Evolutionary conservation across 2,113 vertebrate genomes (phyloP), one percentile per base, ranked within the genome.

Genomic region (Phainopepla nitens): DNA sequence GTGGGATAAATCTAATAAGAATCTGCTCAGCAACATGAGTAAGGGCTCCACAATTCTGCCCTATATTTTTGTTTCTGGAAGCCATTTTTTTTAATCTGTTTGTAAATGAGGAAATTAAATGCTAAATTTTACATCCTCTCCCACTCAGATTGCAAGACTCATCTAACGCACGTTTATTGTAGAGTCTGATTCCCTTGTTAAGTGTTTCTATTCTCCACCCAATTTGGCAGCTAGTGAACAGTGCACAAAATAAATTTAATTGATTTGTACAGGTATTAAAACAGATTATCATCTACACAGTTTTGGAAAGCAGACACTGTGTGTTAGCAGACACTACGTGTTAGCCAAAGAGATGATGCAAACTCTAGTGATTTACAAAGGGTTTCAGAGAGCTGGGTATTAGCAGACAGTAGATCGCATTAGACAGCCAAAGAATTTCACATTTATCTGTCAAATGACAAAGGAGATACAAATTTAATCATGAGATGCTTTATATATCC

Each of bases 261-360:
- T 95, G 89, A 94, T 95, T 80, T 82, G 70, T 86, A 87, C 90
- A 92, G 65, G 75, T 92, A 94, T 94, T 93, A 88, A 94, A 90
- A 69, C 29, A 91, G 91, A 91, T 97, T 82, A 86, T 81, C 76
- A 91, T 95, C 82, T 92, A 89, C 24, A 3, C 53, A 73, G 35
- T 58, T 82, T 80, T 92, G 82, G 72, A 97, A 95, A 62, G 71
- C 79, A 92, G 77, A 71, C 57, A 65, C 65, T 50, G 24, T 5
- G 4, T 61, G 42, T 84, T 75, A 61, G 56, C 79, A 90, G 88
- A 75, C 73, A 62, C 61, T 47, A 8, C 7, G 9, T 65, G 47
- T 79, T 68, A 89, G 79, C 66, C 90, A 96, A 87, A 82, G 0
- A 29, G 66, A 87, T 95, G 87, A 94, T 82, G 82, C 50, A 88